Evolutionary conservation across 2,888 invertebrate species (phyloP).

Genomic region (Caradrina kadenii): DNA sequence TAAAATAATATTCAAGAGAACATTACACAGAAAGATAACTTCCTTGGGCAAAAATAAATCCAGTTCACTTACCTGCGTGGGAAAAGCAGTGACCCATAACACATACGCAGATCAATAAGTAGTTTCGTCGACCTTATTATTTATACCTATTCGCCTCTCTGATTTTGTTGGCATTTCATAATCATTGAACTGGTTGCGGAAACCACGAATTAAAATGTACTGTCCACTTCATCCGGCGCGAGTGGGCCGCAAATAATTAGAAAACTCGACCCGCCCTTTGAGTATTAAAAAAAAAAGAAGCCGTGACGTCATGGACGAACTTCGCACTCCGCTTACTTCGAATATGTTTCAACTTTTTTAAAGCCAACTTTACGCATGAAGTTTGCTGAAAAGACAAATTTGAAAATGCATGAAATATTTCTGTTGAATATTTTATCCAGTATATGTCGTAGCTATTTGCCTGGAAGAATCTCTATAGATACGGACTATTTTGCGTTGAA

Average conservation of each 20-base stretch:
- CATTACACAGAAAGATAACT: constrained; percentile 53
- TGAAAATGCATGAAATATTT: constrained; percentile 26
- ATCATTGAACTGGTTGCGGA: constrained; percentile 65
- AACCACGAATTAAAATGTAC: constrained; percentile 67
- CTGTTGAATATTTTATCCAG: constrained; percentile 17
- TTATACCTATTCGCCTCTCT: constrained; percentile 49
- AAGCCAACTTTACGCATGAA: constrained; percentile 46
- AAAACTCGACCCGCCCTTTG: constrained; percentile 64
- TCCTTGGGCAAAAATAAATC: constrained; percentile 52
- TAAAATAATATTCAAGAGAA: constrained; percentile 37
- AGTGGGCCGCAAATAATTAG: constrained; percentile 71
- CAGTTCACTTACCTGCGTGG: constrained; percentile 50
- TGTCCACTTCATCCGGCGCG: constrained; percentile 66
- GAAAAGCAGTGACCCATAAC: constrained; percentile 58
- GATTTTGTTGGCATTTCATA: constrained; percentile 54
- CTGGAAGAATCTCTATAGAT: constrained; percentile 36
- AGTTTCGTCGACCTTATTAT: constrained; percentile 46
- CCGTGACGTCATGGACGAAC: constrained; percentile 49
- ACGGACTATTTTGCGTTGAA: constrained; percentile 22
- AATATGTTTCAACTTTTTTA: constrained; percentile 47
- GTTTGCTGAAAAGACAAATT: constrained; percentile 33
- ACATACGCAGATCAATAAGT: constrained; percentile 50
- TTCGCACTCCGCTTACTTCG: constrained; percentile 44
- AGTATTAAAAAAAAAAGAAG: constrained; percentile 53
- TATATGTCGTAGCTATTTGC: constrained; percentile 27